A percentile compares a stretch with the other conserved stretches of the same genome.
Evolutionary conservation across 1,140 invertebrate species (phyloP).

Genomic region (Eubasilissa regina): DNA sequence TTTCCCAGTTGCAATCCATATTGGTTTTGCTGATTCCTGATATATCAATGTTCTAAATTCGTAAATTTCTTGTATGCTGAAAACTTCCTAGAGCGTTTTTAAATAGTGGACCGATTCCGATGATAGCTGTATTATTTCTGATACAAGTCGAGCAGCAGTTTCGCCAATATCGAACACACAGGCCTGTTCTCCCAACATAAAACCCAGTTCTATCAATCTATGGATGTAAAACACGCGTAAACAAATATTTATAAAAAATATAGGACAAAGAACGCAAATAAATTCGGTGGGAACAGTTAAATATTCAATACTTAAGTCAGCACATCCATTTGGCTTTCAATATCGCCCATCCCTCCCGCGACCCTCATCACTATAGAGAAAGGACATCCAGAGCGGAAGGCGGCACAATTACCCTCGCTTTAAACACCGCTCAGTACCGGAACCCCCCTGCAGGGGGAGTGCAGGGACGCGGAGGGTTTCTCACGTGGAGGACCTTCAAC

Average conservation of each 20-base stretch:
- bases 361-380: slow-evolving; percentile 11
- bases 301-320: background rate
- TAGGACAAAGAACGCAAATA: background rate
- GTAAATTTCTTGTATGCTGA: too few species aligned
- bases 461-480: slow-evolving; percentile 4
- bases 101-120: too few species aligned
- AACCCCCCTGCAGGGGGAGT: background rate
- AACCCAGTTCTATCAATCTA: too few species aligned
- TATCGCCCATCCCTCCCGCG: background rate
- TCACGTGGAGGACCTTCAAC: slow-evolving; percentile 21
- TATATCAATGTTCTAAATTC: too few species aligned
- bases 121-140: too few species aligned
- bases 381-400: slow-evolving; percentile 4
- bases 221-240: too few species aligned
- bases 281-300: background rate
- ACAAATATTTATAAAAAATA: background rate
- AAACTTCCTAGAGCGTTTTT: too few species aligned
- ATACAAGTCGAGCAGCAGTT: too few species aligned
- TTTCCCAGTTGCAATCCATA: too few species aligned
- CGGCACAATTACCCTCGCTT: slow-evolving; percentile 28
- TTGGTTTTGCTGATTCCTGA: too few species aligned
- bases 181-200: too few species aligned
- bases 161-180: too few species aligned
- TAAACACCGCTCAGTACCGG: slow-evolving; percentile 36
- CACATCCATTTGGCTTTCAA: background rate